Evolutionary conservation across 2,797 vertebrate species (phyloP).

Genomic region (Melanotaenia maccullochi): DNA sequence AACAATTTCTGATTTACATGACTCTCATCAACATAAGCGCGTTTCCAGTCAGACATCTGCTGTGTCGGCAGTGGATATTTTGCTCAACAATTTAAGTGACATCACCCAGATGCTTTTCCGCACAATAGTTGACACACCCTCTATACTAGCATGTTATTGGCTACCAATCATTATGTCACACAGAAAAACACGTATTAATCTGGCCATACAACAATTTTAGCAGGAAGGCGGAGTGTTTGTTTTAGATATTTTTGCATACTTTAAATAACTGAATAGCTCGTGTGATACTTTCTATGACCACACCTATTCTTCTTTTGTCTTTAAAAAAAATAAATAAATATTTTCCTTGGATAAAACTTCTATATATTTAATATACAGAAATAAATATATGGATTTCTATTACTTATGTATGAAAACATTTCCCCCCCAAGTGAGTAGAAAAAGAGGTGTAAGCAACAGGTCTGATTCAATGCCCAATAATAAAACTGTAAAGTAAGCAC

Average conservation of each 20-base stretch:
- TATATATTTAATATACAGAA: not conserved
- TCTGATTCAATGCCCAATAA: conserved; percentile 37
- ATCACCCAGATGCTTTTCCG: conserved; percentile 21
- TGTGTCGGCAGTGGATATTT: conserved; percentile 28
- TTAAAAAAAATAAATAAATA: not conserved
- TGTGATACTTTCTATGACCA: not conserved
- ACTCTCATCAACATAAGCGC: not conserved
- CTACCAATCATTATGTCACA: conserved; percentile 1
- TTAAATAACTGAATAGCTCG: not conserved
- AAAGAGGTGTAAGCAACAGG: conserved; percentile 60
- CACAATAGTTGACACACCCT: conserved; percentile 34
- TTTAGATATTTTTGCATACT: not conserved
- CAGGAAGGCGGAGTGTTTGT: not conserved
- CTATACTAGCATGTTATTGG: conserved; percentile 17
- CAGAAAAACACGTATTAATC: not conserved
- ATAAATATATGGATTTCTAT: not conserved
- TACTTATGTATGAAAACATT: not conserved
- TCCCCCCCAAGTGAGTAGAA: conserved; percentile 6
- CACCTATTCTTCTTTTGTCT: not conserved
- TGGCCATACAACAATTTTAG: not conserved
- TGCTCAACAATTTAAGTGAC: conserved; percentile 19
- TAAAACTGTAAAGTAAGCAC: not conserved
- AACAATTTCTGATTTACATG: conserved; percentile 23
- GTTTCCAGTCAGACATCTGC: conserved; percentile 15
- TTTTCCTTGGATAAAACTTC: not conserved